Base-by-base conservation (phyloP, 2,888 invertebrate species). In the Melieria omissa region DNA sequence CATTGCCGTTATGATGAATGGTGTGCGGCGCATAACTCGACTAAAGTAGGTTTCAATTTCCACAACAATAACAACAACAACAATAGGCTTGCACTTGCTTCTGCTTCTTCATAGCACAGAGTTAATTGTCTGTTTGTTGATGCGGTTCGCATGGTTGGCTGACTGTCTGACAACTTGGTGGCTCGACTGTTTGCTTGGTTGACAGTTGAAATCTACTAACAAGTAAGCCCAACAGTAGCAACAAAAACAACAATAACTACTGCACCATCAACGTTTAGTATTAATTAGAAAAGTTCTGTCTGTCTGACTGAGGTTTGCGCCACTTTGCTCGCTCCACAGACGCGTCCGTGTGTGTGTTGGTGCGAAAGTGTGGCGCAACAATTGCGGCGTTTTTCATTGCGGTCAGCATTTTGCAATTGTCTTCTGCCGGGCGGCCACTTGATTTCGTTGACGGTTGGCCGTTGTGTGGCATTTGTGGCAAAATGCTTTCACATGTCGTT, bases 281-380 rank as follows among this genome's bases (percentile, higher is more conserved):
- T 71, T 74, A 74, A 74, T 74, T 74, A 70, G 74, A 70, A 71
- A 74, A 71, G 69, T 74, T 74, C 71, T 74, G 54, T 64, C 52
- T n/a, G 14, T 52, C n/a, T 12, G 14, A 52, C 14, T 52, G 52
- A 52, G 12, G 52, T 52, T 52, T 52, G 52, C 52, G 52, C 52
- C 52, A 52, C 52, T 52, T 52, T 52, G 29, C 29, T 29, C 29
- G 29, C 29, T 29, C 2, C 2, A 2, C 29, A 29, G 29, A 2
- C 29, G 3, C 3, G 29, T 29, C 1, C 3, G 29, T 29, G 29
- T 29, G 29, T 29, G 29, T 29, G 29, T 29, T 16, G 16, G 16
- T 16, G 16, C 16, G 16, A 16, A 16, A 16, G 29, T 29, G 29
- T 29, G 29, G 29, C 29, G 29, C 29, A 29, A 29, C 29, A 29